Percentiles rank a stretch among this genome's conserved stretches.
Conservation (phyloP, 35 echinoderm and acorn worm species). For the Apostichopus japonicus region DNA sequence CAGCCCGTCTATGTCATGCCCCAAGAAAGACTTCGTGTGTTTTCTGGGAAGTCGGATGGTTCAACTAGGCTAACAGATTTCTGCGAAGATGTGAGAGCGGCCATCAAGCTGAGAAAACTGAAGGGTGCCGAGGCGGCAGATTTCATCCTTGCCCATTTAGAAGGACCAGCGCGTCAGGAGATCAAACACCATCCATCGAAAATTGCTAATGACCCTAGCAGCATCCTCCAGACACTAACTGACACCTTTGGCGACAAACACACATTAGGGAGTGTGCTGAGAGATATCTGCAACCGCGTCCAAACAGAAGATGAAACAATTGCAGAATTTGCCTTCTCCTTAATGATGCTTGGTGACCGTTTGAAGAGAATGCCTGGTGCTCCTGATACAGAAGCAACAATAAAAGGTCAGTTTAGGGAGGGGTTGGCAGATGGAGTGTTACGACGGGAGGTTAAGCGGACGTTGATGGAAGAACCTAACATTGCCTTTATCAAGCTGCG, state of each 20-base stretch:
- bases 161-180: slow-evolving; percentile 32
- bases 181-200: background rate
- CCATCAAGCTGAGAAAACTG: slow-evolving; percentile 1
- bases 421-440: background rate
- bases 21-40: background rate
- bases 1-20: slow-evolving; percentile 17
- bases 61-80: background rate
- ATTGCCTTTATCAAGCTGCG: slow-evolving; percentile 15
- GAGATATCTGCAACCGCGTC: background rate
- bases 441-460: slow-evolving; percentile 23
- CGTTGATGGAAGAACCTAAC: background rate
- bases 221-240: background rate
- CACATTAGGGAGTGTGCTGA: background rate
- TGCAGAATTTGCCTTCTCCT: slow-evolving; percentile 5
- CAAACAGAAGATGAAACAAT: background rate
- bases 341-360: slow-evolving; percentile 4
- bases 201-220: background rate
- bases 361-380: slow-evolving; percentile 2
- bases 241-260: background rate
- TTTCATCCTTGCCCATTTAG: slow-evolving; percentile 18
- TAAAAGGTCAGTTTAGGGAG: slow-evolving; percentile 16
- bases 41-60: background rate
- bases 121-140: background rate
- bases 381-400: background rate
- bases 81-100: background rate